A percentile compares a stretch with the other conserved stretches of the same genome.
These are phyloP conservation scores for Harpalus rufipes DNA, from an alignment of 2,888 invertebrate species.

Conservation along the genomic window DNA sequence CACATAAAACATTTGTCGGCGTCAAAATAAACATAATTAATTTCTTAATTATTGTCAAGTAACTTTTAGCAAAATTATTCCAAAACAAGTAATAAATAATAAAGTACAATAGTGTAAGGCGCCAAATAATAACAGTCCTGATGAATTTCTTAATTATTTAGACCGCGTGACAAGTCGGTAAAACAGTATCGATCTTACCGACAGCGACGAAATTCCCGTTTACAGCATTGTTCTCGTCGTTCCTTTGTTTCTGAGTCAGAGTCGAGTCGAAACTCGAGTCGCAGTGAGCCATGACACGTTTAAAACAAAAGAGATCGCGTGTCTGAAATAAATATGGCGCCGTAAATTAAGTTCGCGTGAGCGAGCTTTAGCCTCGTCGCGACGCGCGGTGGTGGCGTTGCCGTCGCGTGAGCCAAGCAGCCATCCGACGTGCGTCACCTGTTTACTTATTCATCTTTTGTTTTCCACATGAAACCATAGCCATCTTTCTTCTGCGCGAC, in stretches of 20 bases:
- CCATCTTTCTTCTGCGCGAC: conserved; percentile 48
- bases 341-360: conserved; percentile 78
- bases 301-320: conserved; percentile 78
- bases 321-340: conserved; percentile 77
- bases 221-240: conserved; percentile 68
- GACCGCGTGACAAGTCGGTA: conserved; percentile 22
- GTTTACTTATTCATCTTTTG: conserved; percentile 67
- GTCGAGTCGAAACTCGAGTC: conserved; percentile 73
- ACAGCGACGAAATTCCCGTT: conserved; percentile 36
- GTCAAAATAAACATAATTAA: conserved; percentile 16
- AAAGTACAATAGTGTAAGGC: neutral
- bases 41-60: conserved; percentile 18
- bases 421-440: conserved; percentile 65
- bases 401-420: conserved; percentile 63
- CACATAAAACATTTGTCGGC: conserved; percentile 19
- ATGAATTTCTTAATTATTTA: conserved; percentile 55
- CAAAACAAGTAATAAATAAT: conserved; percentile 4
- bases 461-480: conserved; percentile 59
- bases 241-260: conserved; percentile 72
- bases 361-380: conserved; percentile 74
- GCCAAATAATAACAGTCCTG: conserved; percentile 29
- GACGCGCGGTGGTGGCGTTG: conserved; percentile 29
- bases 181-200: conserved; percentile 42
- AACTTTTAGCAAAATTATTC: conserved; percentile 15
- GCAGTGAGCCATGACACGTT: conserved; percentile 77